Percentiles rank a stretch among this genome's conserved stretches.
Evolutionary conservation across 2,797 vertebrate genomes (phyloP).

Genomic region (Artibeus lituratus): DNA sequence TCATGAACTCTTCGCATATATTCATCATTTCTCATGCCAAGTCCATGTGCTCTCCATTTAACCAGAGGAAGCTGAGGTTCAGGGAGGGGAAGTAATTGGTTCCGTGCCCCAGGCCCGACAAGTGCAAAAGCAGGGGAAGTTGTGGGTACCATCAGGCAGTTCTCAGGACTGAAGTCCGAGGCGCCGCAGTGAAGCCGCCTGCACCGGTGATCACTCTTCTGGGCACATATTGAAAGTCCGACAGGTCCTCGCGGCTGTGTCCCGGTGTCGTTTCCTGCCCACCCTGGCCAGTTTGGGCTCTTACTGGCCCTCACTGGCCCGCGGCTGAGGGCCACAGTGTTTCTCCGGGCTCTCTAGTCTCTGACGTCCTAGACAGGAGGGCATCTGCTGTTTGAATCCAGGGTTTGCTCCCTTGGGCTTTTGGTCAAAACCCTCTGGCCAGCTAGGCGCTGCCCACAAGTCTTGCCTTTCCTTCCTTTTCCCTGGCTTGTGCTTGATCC

Average conservation of each 20-base stretch:
- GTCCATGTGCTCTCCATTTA: background rate
- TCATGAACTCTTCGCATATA: background rate
- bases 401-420: background rate
- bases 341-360: background rate
- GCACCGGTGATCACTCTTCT: background rate
- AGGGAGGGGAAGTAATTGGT: background rate
- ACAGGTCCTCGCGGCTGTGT: background rate
- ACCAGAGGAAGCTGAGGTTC: background rate
- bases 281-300: too few relatives aligned
- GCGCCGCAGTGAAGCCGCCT: background rate
- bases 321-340: rapidly evolving
- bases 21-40: background rate
- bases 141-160: background rate
- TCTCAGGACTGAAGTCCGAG: background rate
- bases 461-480: background rate
- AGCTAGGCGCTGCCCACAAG: background rate
- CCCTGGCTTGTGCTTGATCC: background rate
- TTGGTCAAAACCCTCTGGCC: background rate
- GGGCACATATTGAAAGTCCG: background rate
- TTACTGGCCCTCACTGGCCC: background rate
- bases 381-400: background rate
- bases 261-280: background rate
- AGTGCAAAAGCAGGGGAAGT: background rate
- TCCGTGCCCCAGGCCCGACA: background rate
- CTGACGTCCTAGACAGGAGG: too few relatives aligned